Evolutionary conservation across 2,113 vertebrate species (phyloP), one percentile per base, ranked within the genome.

Genomic region (Pao palembangensis): DNA sequence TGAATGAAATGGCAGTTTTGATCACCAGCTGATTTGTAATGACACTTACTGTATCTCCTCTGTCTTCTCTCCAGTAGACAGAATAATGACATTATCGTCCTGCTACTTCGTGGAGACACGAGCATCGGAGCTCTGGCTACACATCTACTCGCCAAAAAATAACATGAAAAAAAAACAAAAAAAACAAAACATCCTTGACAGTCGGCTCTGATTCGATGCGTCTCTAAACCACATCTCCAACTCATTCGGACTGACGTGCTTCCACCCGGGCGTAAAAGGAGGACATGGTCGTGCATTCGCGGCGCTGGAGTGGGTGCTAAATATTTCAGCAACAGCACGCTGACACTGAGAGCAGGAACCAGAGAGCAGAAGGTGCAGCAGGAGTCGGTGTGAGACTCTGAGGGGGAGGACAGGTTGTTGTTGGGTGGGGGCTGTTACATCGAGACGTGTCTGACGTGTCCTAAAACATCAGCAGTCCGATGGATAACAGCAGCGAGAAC

Each of bases 251-350:
- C 55, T 78, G 67, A 61, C 81, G 61, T 28, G 75, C 69, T 71
- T 77, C 63, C 58, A 76, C 57, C 38, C 73, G 70, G 64, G 70
- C 70, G 64, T 69, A 76, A 67, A 57, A 73, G 69, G 64, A 56
- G 65, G 46, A 68, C 67, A 31, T 44, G 55, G 47, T 42, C n/a
- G n/a, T n/a, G n/a, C n/a, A n/a, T n/a, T n/a, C n/a, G n/a, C 71
- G 64, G 64, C 75, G 67, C 59, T 17, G 47, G 58, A 79, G 73
- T 76, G 64, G 72, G 60, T 75, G 69, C 68, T 87, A 83, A 86
- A 89, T 89, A 87, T 85, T 87, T 87, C 62, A 85, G 64, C 72
- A 85, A 71, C 71, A 73, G 55, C 74, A 61, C 62, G 56, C 67
- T 65, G 58, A 75, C 53, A 55, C 75, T 54, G 57, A 71, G 62